Percentiles rank a stretch among this genome's conserved stretches.
These are phyloP conservation scores for Morpho deidamia DNA, from an alignment of 2,888 invertebrate genomes.

Conservation along the genomic window DNA sequence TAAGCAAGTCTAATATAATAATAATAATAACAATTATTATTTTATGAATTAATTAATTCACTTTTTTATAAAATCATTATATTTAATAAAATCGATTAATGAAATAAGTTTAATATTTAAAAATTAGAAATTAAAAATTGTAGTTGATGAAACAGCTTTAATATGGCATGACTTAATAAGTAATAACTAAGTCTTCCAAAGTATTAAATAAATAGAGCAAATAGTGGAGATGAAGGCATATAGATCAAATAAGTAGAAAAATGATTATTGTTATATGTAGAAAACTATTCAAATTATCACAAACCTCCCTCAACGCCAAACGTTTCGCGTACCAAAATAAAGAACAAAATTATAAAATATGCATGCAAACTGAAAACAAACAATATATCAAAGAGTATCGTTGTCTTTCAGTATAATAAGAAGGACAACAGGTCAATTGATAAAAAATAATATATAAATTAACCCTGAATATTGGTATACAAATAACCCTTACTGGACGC, in stretches of 20 bases:
- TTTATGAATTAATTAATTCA: too few relatives aligned
- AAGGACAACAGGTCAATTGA: constrained; percentile 15
- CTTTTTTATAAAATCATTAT: too few relatives aligned
- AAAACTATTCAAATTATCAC: constrained; percentile 5
- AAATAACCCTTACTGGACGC: constrained; percentile 44
- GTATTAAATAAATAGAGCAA: too few relatives aligned
- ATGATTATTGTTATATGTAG: not conserved
- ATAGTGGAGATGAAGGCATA: too few relatives aligned
- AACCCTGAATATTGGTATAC: constrained; percentile 22
- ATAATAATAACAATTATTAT: too few relatives aligned
- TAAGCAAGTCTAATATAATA: too few relatives aligned
- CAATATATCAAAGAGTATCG: not conserved
- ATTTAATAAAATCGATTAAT: too few relatives aligned
- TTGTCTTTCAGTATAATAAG: constrained; percentile 4
- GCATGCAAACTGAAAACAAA: constrained; percentile 31
- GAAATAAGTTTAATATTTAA: too few relatives aligned
- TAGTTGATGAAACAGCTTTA: too few relatives aligned
- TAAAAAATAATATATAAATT: constrained; percentile 22
- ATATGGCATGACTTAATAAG: too few relatives aligned
- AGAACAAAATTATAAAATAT: constrained; percentile 35
- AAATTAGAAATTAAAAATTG: too few relatives aligned
- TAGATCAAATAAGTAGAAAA: not conserved
- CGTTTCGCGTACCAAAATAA: constrained; percentile 31
- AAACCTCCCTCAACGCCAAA: constrained; percentile 17
- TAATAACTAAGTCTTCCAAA: too few relatives aligned